These are phyloP conservation scores for Leucoma salicis DNA, from an alignment of 2,888 invertebrate genomes.

Conservation along the genomic window DNA sequence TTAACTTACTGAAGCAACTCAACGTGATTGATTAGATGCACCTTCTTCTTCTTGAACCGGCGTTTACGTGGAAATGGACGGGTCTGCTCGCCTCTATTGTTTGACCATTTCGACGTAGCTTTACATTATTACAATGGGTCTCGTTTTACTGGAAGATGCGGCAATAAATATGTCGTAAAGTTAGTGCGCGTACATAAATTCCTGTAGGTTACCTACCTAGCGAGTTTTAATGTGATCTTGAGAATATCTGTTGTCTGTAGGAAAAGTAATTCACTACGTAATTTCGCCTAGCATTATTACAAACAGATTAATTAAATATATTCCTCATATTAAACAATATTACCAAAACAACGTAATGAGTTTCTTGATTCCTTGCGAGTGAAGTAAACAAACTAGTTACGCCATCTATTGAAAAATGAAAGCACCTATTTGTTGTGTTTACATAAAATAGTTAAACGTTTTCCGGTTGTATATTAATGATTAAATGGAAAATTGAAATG, in stretches of 20 bases:
- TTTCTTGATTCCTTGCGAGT: neutral
- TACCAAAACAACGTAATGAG: no score
- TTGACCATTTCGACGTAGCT: conserved; percentile 49
- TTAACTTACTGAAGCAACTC: conserved; percentile 61
- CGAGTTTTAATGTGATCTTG: conserved; percentile 43
- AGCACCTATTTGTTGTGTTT: conserved; percentile 26
- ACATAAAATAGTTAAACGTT: conserved; percentile 19
- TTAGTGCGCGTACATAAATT: conserved; percentile 52
- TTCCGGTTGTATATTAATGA: conserved; percentile 18
- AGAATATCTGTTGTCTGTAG: conserved; percentile 19
- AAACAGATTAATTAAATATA: conserved; percentile 1
- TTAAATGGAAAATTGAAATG: conserved; percentile 19
- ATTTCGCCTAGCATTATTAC: neutral
- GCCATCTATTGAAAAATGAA: conserved; percentile 39
- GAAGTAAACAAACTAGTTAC: conserved; percentile 21
- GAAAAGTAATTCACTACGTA: neutral
- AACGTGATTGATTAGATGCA: conserved; percentile 74
- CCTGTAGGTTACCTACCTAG: no score
- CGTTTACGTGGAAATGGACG: conserved; percentile 53
- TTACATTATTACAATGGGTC: conserved; percentile 44
- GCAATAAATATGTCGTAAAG: conserved; percentile 61
- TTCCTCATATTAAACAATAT: conserved; percentile 3
- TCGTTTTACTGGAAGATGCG: conserved; percentile 41
- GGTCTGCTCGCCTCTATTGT: conserved; percentile 54
- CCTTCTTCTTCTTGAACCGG: conserved; percentile 57